Base-by-base conservation (phyloP, 2,113 vertebrate species). In the Terrapene triunguis region DNA sequence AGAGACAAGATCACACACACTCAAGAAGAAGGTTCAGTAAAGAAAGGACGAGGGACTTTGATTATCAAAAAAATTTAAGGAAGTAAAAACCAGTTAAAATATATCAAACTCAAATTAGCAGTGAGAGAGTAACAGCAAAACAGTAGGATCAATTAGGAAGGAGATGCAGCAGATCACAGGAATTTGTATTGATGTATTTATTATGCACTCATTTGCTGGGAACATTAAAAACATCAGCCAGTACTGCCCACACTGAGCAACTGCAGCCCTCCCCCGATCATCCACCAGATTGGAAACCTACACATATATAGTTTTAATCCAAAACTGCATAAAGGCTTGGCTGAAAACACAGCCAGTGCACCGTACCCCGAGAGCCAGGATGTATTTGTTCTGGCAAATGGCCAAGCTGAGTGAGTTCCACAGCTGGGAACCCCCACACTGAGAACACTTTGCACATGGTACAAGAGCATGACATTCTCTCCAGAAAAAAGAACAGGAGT, bases 151-250 rank as follows among this genome's bases (percentile, higher is more conserved):
- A 44, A 16, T 44, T 51, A 35, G 82, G 85, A 47, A 1, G 32
- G 24, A 29, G 24, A 1, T 27, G 0, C 0, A 29, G 65, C 50
- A 51, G 42, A 42, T 17, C 5, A 3, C 48, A 14, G 29, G 38
- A 87, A 29, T 24, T 3, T 44, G 10, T 16, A 25, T 2, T 80
- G 13, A 24, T 1, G 12, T 27, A 8, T 27, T 47, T 54, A n/a
- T 76, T 24, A 27, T 47, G 24, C 44, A 42, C 25, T 55, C 9
- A 50, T 3, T 0, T 19, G 35, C 80, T 38, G n/a, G 29, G 25
- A 59, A 48, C 6, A 17, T 2, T 9, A 5, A 5, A 55, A 74
- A 16, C 14, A 2, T 19, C 2, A 11, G 54, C 42, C 35, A 79
- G 42, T 5, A 22, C 7, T 76, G 29, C 6, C 81, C 19, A 5